Base-by-base conservation (phyloP, 1,140 invertebrate species). In the Drosophila azteca region DNA sequence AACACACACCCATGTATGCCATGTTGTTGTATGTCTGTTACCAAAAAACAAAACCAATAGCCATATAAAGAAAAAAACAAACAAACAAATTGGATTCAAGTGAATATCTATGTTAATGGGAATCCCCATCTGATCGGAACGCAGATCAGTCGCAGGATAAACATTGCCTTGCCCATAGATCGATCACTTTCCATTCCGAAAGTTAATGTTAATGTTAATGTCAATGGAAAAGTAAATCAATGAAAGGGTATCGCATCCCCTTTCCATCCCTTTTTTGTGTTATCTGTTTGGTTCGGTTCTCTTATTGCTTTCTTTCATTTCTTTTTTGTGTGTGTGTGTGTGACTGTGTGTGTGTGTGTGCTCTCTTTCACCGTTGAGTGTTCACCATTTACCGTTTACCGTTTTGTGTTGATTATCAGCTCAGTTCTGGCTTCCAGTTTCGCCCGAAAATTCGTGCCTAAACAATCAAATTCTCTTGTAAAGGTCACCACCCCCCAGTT, bases 41-140 rank as follows among this genome's bases (percentile, higher is more conserved):
- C 55, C 39, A 54, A 15, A 46, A 75, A 57, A 17, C 51, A 60
- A 55, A 39, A 55, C 57, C 50, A 29, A 52, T 35, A 48, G 50
- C 45, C 13, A 45, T 31, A 72, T 50, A n/a, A 9, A 52, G n/a
- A 26, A 31, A 52, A 52, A 61, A 7, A 17, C n/a, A 52, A 61
- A 7, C 8, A 45, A 24, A 4, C 35, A 9, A 39, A 39, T 39
- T 4, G 46, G 15, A 24, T 57, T 45, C 8, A 46, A 61, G 45
- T 54, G 35, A 41, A 6, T 39, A 39, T 39, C 1, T 5, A 13
- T 13, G 5, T 39, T 13, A 39, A 13, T 13, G 35, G 11, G 35
- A 39, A 11, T 39, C 11, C 35, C 3, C 3, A 39, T 3, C 3
- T 13, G 17, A 8, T 9, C 31, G 31, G 17, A 8, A 3, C 31